Evolutionary conservation across 2,113 vertebrate species (phyloP).

Genomic region (Tangachromis dhanisi): DNA sequence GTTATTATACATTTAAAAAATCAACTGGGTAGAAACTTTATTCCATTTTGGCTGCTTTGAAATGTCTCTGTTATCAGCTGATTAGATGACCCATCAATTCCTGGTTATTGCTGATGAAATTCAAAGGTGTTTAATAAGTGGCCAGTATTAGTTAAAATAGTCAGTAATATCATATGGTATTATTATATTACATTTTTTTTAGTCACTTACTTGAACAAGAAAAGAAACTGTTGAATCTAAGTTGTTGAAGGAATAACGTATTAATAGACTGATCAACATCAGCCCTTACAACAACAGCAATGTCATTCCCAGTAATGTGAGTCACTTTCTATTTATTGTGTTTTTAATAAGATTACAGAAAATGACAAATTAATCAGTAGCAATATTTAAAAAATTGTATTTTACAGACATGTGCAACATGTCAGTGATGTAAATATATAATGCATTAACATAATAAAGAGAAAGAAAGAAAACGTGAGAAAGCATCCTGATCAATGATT

Average conservation of each 20-base stretch:
- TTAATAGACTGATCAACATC: background rate
- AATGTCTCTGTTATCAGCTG: background rate
- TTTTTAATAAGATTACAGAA: background rate
- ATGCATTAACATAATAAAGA: background rate
- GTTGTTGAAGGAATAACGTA: background rate
- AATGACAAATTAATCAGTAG: background rate
- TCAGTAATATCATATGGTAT: background rate
- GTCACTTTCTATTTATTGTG: background rate
- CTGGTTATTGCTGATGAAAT: background rate
- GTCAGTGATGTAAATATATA: background rate
- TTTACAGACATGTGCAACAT: background rate
- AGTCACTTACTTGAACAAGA: background rate
- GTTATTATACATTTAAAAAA: background rate
- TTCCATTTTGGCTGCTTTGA: background rate
- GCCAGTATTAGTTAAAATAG: background rate
- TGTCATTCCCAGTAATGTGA: background rate
- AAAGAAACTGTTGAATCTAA: background rate
- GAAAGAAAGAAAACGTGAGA: background rate
- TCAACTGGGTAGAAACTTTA: background rate
- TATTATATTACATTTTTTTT: background rate
- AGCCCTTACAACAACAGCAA: background rate
- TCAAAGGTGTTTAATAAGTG: background rate
- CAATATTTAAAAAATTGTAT: background rate
- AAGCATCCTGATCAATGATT: background rate
- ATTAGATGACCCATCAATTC: background rate